Percentiles rank a stretch among this genome's conserved stretches.
Evolutionary conservation across 1,140 invertebrate species (phyloP).

Genomic region (Centruroides sculpturatus): DNA sequence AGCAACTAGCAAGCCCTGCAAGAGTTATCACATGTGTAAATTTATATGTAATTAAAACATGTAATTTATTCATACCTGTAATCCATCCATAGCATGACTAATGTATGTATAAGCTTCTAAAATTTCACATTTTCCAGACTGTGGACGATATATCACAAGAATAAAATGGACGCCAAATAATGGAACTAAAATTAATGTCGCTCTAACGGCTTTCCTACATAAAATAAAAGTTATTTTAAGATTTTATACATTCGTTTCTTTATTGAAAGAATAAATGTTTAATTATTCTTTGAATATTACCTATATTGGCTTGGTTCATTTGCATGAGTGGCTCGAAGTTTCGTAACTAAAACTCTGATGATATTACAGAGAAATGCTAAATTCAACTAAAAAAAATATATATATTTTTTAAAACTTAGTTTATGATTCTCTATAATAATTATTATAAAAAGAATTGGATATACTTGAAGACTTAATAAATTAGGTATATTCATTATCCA

Average conservation of each 20-base stretch:
- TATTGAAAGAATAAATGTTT: too few species aligned
- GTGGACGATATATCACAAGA: constrained; percentile 37
- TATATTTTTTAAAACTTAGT: neutral
- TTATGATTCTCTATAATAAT: neutral
- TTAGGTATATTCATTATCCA: constrained; percentile 37
- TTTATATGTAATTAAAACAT: too few species aligned
- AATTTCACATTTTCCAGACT: constrained; percentile 23
- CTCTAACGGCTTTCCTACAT: constrained; percentile 39
- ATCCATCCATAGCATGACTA: constrained; percentile 31
- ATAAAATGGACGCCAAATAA: constrained; percentile 42
- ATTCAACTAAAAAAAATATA: constrained; percentile 9
- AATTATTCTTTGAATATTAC: constrained; percentile 20
- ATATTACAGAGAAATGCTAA: constrained; percentile 14
- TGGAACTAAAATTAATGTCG: constrained; percentile 40
- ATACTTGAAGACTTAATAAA: constrained; percentile 33
- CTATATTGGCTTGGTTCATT: constrained; percentile 42
- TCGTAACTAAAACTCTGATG: constrained; percentile 16
- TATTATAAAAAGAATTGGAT: too few species aligned
- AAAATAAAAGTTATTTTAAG: neutral
- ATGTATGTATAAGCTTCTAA: constrained; percentile 28
- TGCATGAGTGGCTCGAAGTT: constrained; percentile 22
- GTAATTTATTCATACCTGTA: constrained; percentile 22
- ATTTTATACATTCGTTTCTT: too few species aligned
- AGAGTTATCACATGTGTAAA: too few species aligned
- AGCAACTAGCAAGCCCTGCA: too few species aligned